These are phyloP conservation scores for Zygogramma bicolorata DNA, from an alignment of 2,888 invertebrate species.

Conservation along the genomic window DNA sequence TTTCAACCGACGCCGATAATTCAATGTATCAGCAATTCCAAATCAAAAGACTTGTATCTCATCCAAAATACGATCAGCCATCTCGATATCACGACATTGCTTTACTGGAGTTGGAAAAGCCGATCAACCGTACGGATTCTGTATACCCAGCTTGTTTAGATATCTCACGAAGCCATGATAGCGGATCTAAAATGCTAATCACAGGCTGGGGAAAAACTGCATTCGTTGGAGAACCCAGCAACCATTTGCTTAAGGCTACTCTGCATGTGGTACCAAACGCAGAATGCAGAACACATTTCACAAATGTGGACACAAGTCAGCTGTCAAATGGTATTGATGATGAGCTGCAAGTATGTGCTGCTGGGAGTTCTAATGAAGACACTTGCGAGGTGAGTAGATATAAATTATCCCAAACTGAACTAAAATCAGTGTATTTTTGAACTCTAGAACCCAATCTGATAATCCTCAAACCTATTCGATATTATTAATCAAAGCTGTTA, in stretches of 20 bases:
- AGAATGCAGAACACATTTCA: background rate
- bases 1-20: background rate
- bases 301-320: background rate
- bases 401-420: too few relatives aligned
- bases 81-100: conserved; percentile 67
- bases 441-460: too few relatives aligned
- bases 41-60: conserved; percentile 52
- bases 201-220: conserved; percentile 29
- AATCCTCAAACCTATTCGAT: too few relatives aligned
- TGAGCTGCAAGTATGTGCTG: conserved; percentile 68
- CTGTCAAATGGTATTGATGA: conserved; percentile 63
- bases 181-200: conserved; percentile 59
- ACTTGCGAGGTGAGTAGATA: conserved; percentile 70
- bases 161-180: background rate
- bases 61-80: conserved; percentile 62
- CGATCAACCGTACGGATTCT: conserved; percentile 59
- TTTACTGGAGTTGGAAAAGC: conserved; percentile 60
- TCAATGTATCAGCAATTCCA: conserved; percentile 52
- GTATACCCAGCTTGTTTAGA: conserved; percentile 65
- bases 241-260: conserved; percentile 8
- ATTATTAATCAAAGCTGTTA: too few relatives aligned
- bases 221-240: conserved; percentile 15
- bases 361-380: conserved; percentile 68
- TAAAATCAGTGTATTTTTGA: too few relatives aligned
- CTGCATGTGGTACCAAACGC: background rate